Base-by-base conservation (phyloP, 2,888 invertebrate genomes). In the Trilocha varians region DNA sequence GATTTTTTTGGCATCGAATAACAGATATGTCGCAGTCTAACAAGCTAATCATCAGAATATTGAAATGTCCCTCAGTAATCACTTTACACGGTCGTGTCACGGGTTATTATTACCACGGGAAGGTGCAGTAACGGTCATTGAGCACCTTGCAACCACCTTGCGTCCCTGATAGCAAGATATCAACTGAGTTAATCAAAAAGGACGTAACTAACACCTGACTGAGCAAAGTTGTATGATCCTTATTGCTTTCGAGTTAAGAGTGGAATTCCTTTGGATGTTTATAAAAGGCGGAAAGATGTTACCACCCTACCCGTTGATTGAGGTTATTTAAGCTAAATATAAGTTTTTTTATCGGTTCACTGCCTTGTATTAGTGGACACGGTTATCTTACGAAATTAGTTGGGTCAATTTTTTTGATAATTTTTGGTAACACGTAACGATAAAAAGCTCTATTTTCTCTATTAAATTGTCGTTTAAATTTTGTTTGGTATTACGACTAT, bases 81-180 rank as follows among this genome's bases (percentile, higher is more conserved):
- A 80, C 74, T 74, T 75, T 76, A 73, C 71, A 74, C 76, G 76
- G 62, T 62, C 57, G 56, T 65, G 73, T 70, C 70, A 66, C 69
- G 66, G 61, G 59, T 55, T 70, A 65, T 75, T 71, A 76, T 70
- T 70, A 69, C 43, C 51, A 50, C 46, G 46, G 57, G 68, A 72
- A 74, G 73, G 73, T 72, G 75, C 67, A 50, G 58, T 79, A 83
- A 83, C 83, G 80, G 84, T 77, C 80, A 56, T 51, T 49, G 61
- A 48, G 63, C 84, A 84, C 85, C 84, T 85, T 85, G 85, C 82
- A 53, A 41, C 56, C 80, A 85, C 85, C 85, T 85, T 84, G 85
- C 84, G 78, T 69, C 69, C 57, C 55, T 58, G 64, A 68, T 65
- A 60, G 64, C 69, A 71, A 78, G 79, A 79, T 82, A 83, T 73